A percentile compares a stretch with the other conserved stretches of the same genome.
These are phyloP conservation scores for Tenthredo notha DNA, from an alignment of 2,888 invertebrate genomes.

Conservation along the genomic window DNA sequence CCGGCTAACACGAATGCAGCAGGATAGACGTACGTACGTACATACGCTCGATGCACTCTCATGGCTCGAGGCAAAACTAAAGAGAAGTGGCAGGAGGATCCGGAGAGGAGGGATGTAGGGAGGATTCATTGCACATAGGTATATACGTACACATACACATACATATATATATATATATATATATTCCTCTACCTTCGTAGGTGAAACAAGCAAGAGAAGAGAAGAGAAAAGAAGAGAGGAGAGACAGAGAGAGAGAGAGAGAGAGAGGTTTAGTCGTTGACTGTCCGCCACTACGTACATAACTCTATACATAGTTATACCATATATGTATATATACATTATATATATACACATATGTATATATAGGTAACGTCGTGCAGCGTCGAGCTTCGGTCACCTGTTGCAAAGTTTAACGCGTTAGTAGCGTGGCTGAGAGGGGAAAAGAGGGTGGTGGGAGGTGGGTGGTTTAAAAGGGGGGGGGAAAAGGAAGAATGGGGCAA, in stretches of 20 bases:
- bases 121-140: not conserved
- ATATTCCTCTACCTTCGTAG: not conserved
- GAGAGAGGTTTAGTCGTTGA: slow-evolving; percentile 71
- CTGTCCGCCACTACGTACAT: slow-evolving; percentile 72
- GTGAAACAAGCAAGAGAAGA: not conserved
- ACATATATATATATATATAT: not conserved
- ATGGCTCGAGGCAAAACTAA: not conserved
- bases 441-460: not conserved
- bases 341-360: not conserved
- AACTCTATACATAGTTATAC: not conserved
- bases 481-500: too few species aligned
- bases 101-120: not conserved
- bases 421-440: slow-evolving; percentile 18
- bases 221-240: not conserved
- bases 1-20: slow-evolving; percentile 58
- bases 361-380: slow-evolving; percentile 52
- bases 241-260: slow-evolving; percentile 56
- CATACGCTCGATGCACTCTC: slow-evolving; percentile 33
- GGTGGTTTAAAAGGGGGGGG: not conserved
- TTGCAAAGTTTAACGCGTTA: slow-evolving; percentile 61
- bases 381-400: slow-evolving; percentile 64
- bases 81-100: slow-evolving; percentile 8
- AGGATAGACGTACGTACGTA: slow-evolving; percentile 55
- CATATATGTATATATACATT: not conserved
- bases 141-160: not conserved